A percentile compares a stretch with the other conserved stretches of the same genome.
phyloP scores from a whole-genome alignment of 2,113 vertebrate species.

The Tursiops truncatus region DNA sequence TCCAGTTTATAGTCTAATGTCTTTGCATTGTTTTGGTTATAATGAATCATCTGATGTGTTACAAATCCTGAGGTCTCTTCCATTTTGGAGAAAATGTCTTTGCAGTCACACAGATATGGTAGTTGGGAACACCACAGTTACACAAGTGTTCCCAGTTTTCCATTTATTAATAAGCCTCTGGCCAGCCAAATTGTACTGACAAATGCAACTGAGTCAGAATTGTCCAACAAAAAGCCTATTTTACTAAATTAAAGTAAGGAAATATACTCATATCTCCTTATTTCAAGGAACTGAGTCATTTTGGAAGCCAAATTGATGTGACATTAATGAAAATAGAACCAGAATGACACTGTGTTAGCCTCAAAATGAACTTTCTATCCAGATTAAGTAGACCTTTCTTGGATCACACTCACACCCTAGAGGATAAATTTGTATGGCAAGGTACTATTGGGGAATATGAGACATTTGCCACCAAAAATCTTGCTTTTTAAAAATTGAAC shows the following conservation, averaged over 20 bases:
- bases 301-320: not conserved
- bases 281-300: not conserved
- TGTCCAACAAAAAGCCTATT: not conserved
- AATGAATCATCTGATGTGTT: not conserved
- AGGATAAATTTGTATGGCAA: not conserved
- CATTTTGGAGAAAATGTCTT: not conserved
- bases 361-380: not conserved
- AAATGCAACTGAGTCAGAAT: not conserved
- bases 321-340: not conserved
- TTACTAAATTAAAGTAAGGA: conserved; percentile 23
- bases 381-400: not conserved
- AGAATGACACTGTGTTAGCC: not conserved
- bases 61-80: not conserved
- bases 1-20: not conserved
- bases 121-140: not conserved
- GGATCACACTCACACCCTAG: not conserved
- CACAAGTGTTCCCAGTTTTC: not conserved
- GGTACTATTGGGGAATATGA: not conserved
- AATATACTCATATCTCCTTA: not conserved
- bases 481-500: not conserved
- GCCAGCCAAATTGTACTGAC: not conserved
- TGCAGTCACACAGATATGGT: not conserved
- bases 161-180: not conserved
- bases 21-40: not conserved
- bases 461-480: not conserved